Evolutionary conservation across 2,113 vertebrate genomes (phyloP).

Genomic region (Plotosus lineatus): DNA sequence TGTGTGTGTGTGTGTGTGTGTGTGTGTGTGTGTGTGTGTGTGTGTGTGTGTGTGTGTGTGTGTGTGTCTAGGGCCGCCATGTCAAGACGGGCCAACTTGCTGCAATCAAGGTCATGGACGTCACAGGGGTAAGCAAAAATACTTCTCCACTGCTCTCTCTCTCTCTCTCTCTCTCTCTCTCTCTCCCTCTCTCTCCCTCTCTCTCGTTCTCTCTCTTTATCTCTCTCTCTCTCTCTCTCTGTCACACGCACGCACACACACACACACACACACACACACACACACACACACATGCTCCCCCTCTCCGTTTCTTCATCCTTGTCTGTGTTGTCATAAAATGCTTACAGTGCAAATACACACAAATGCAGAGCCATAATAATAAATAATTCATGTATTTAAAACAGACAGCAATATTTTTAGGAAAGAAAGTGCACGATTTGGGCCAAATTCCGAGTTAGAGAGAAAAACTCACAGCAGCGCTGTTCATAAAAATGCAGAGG

Average conservation of each 20-base stretch:
- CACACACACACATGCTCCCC: too few relatives aligned
- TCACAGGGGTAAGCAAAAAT: slow-evolving; percentile 87
- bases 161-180: slow-evolving; percentile 26
- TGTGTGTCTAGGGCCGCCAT: slow-evolving; percentile 86
- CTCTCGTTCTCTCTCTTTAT: background rate
- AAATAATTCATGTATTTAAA: slow-evolving; percentile 3
- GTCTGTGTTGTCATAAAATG: background rate
- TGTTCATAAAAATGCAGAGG: background rate
- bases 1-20: slow-evolving; percentile 46
- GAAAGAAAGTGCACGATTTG: background rate
- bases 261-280: too few relatives aligned
- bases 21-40: slow-evolving; percentile 27
- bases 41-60: slow-evolving; percentile 8
- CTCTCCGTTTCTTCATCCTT: background rate
- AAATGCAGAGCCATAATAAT: background rate
- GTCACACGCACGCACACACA: too few relatives aligned
- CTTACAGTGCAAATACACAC: background rate
- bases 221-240: background rate
- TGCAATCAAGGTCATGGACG: slow-evolving; percentile 98
- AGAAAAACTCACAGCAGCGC: background rate
- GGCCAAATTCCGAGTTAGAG: background rate
- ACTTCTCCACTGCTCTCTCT: background rate
- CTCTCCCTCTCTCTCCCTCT: background rate
- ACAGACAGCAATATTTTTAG: background rate
- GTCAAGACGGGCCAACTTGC: slow-evolving; percentile 98